Evolutionary conservation across 2,797 vertebrate species (phyloP).

Genomic region (Nannoperca australis): DNA sequence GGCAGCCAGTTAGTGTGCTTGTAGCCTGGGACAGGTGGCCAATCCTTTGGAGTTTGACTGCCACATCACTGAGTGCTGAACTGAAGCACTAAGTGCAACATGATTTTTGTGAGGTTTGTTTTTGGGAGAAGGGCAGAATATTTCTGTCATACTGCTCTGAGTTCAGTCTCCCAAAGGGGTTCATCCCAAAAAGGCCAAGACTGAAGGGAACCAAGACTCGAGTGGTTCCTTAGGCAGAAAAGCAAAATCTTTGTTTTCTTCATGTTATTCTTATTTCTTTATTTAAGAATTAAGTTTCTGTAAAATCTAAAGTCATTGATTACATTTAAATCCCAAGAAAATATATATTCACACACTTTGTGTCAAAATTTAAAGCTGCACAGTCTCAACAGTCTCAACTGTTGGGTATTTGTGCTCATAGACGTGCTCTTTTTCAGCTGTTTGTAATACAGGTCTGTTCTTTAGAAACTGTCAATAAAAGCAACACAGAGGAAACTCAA

Average conservation of each 20-base stretch:
- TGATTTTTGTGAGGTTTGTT: neutral
- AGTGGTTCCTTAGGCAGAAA: conserved; percentile 47
- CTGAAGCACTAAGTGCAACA: conserved; percentile 59
- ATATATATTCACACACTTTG: neutral
- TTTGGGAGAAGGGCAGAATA: conserved; percentile 34
- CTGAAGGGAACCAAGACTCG: conserved; percentile 28
- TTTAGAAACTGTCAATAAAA: neutral
- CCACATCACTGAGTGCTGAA: conserved; percentile 53
- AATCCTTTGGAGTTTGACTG: conserved; percentile 64
- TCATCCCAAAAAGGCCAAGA: conserved; percentile 35
- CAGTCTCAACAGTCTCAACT: too few species aligned
- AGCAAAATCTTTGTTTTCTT: neutral
- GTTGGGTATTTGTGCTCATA: neutral
- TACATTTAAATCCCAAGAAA: neutral
- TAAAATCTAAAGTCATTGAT: neutral
- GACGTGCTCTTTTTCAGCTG: neutral
- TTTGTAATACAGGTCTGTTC: neutral
- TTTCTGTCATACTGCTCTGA: conserved; percentile 47
- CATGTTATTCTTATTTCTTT: neutral
- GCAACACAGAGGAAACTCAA: neutral
- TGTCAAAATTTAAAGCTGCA: too few species aligned
- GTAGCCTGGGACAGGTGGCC: conserved; percentile 65
- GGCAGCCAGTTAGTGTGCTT: conserved; percentile 58
- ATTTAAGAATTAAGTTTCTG: neutral
- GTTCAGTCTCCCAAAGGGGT: conserved; percentile 58